Percentiles rank a stretch among this genome's conserved stretches.
Evolutionary conservation across 1,140 invertebrate species (phyloP).

Genomic region (Brachionus plicatilis): DNA sequence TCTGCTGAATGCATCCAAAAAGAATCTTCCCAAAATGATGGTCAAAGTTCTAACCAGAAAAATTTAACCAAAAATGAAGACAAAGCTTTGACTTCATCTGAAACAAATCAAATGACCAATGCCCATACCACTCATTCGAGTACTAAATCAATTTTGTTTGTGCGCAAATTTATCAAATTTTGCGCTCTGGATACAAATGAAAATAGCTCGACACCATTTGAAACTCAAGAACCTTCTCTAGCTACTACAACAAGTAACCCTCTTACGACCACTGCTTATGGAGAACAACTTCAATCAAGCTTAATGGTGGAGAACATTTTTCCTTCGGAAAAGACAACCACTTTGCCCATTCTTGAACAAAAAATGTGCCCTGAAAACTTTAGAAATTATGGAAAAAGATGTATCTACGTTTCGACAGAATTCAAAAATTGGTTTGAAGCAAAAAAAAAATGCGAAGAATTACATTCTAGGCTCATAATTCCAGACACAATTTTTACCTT

Average conservation of each 20-base stretch:
- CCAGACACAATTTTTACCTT: not conserved
- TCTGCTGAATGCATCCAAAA: not conserved
- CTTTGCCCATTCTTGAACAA: not conserved
- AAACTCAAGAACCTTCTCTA: not conserved
- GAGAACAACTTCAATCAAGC: not conserved
- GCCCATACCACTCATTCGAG: not conserved
- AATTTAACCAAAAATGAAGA: not conserved
- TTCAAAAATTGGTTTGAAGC: not conserved
- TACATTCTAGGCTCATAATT: not conserved
- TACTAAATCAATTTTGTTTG: not conserved
- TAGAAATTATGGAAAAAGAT: not conserved
- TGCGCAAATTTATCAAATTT: not conserved
- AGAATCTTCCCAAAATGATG: not conserved
- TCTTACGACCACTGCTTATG: not conserved
- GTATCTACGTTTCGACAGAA: not conserved
- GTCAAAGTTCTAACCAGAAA: not conserved
- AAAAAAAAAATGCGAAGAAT: not conserved
- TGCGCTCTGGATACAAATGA: not conserved
- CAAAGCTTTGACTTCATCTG: not conserved
- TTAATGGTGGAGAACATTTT: not conserved
- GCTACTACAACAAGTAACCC: not conserved
- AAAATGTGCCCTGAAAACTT: conserved; percentile 3
- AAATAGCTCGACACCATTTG: not conserved
- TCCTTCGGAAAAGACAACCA: not conserved
- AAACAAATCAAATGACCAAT: not conserved